These are phyloP conservation scores for Archips crataeganus DNA, from an alignment of 2,888 invertebrate species.

Conservation along the genomic window DNA sequence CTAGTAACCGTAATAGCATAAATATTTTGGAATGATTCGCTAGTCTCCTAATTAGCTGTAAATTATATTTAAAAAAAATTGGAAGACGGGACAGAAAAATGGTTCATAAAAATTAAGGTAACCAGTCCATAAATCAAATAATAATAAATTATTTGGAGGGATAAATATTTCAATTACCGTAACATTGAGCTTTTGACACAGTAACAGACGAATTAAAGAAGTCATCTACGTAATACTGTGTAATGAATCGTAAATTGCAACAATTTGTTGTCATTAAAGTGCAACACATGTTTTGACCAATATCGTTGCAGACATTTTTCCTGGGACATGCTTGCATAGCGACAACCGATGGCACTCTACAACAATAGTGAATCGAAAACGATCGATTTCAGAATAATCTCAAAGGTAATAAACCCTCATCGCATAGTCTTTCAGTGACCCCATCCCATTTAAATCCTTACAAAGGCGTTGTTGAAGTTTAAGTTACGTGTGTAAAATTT, in stretches of 20 bases:
- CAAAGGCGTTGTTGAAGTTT: neutral
- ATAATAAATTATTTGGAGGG: conserved; percentile 45
- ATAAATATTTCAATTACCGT: conserved; percentile 53
- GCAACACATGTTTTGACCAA: conserved; percentile 16
- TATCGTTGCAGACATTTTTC: conserved; percentile 27
- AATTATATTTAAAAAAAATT: conserved; percentile 27
- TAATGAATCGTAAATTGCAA: conserved; percentile 53
- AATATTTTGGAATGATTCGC: conserved; percentile 33
- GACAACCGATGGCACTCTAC: neutral
- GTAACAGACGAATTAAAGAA: conserved; percentile 62
- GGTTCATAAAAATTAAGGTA: conserved; percentile 23
- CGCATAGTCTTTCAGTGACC: neutral
- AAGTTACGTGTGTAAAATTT: neutral
- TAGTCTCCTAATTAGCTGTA: conserved; percentile 16
- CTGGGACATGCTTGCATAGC: neutral
- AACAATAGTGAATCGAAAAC: conserved; percentile 9
- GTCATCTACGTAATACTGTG: conserved; percentile 74
- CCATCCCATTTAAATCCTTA: neutral
- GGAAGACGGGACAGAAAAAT: conserved; percentile 45
- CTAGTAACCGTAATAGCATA: conserved; percentile 2
- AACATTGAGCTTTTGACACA: conserved; percentile 80
- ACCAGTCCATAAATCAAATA: conserved; percentile 43
- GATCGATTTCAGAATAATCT: neutral
- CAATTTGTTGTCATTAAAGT: conserved; percentile 48
- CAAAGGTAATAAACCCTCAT: neutral